These are phyloP conservation scores for Polydrusus pterygomalis DNA, from an alignment of 2,888 invertebrate genomes.

Conservation along the genomic window DNA sequence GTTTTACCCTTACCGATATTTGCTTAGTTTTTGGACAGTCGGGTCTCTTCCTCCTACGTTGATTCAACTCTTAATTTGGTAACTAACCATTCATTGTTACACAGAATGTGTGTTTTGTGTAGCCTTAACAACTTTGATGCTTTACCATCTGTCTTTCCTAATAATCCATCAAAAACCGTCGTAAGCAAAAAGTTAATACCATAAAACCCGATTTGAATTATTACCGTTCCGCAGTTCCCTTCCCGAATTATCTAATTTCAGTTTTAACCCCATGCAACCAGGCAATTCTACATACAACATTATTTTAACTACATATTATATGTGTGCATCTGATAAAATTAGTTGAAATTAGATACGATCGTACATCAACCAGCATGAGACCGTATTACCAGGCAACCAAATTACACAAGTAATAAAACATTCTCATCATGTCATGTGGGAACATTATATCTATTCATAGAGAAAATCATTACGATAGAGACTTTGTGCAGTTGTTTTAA, in stretches of 20 bases:
- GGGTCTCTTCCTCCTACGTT: no score
- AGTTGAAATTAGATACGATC: constrained; percentile 51
- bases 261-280: background rate
- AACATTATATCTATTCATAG: constrained; percentile 47
- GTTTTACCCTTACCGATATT: no score
- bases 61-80: no score
- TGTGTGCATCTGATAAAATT: constrained; percentile 51
- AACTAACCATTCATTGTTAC: no score
- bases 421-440: constrained; percentile 48
- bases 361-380: constrained; percentile 46
- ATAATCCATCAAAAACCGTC: no score
- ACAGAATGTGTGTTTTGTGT: no score
- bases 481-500: background rate
- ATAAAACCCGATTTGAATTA: no score
- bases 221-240: background rate
- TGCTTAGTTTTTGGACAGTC: no score
- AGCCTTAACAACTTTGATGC: no score
- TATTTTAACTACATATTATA: constrained; percentile 19
- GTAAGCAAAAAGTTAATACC: no score
- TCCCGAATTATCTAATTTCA: constrained; percentile 1
- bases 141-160: no score
- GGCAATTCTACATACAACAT: background rate
- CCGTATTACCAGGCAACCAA: constrained; percentile 44
- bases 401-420: constrained; percentile 51
- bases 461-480: constrained; percentile 43